phyloP scores from a whole-genome alignment of 2,888 invertebrate genomes.

The Tillus elongatus region DNA sequence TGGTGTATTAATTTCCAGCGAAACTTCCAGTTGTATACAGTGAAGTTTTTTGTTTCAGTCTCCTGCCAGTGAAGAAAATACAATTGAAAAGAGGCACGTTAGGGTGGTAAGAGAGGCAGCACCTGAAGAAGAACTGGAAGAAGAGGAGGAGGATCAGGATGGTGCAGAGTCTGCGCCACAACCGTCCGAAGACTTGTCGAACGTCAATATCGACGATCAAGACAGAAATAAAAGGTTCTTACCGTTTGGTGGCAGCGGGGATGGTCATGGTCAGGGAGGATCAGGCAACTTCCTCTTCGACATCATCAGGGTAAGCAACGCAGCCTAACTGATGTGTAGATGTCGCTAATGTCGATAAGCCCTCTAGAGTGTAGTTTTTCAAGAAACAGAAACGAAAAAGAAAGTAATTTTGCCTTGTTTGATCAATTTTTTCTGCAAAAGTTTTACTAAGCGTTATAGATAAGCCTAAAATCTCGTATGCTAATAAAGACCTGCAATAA shows the following conservation, averaged over 20 bases:
- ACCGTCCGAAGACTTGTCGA: conserved; percentile 63
- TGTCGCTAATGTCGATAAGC: too few relatives aligned
- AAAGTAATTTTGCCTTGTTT: too few relatives aligned
- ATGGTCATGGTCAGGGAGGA: conserved; percentile 48
- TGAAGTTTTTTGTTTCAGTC: conserved; percentile 34
- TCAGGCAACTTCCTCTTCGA: conserved; percentile 85
- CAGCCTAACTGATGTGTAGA: too few relatives aligned
- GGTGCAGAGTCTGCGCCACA: conserved; percentile 49
- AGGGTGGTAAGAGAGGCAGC: conserved; percentile 33
- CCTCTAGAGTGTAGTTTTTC: too few relatives aligned
- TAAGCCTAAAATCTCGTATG: too few relatives aligned
- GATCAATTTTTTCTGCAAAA: too few relatives aligned
- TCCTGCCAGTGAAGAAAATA: conserved; percentile 27
- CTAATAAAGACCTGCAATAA: too few relatives aligned
- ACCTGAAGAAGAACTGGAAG: conserved; percentile 22
- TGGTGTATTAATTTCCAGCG: too few relatives aligned
- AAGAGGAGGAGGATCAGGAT: conserved; percentile 38
- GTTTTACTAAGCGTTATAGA: too few relatives aligned
- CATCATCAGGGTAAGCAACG: conserved; percentile 70
- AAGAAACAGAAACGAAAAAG: too few relatives aligned
- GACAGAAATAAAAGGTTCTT: conserved; percentile 75
- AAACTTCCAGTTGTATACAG: too few relatives aligned
- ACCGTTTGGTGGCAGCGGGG: conserved; percentile 54
- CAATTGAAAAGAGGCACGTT: conserved; percentile 32
- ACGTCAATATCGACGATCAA: conserved; percentile 62